Evolutionary conservation across 2,888 invertebrate genomes (phyloP).

Genomic region (Drosophila prostipennis): DNA sequence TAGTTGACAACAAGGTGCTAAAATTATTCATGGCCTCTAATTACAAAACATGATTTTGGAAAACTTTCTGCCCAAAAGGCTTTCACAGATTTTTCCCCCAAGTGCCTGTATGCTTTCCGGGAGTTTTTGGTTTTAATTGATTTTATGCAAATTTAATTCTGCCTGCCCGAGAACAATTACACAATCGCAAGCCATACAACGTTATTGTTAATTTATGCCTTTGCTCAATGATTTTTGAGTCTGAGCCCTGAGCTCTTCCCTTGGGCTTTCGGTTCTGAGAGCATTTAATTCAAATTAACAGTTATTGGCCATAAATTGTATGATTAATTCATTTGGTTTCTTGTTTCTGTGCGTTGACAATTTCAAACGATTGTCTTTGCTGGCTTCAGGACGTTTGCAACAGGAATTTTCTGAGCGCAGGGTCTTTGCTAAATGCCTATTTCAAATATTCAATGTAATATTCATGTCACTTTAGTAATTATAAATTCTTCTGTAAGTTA

Average conservation of each 20-base stretch:
- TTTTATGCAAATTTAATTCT: conserved; percentile 75
- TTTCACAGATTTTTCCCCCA: conserved; percentile 27
- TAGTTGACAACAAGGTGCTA: conserved; percentile 73
- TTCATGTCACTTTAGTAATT: conserved; percentile 5
- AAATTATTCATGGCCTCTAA: conserved; percentile 81
- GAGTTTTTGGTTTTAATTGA: conserved; percentile 67
- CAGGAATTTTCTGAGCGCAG: too few relatives aligned
- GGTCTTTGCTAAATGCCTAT: not conserved
- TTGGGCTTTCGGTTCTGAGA: conserved; percentile 12
- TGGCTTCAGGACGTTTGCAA: not conserved
- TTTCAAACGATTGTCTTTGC: conserved; percentile 15
- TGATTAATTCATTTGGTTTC: conserved; percentile 39
- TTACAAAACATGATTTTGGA: conserved; percentile 76
- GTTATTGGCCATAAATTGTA: conserved; percentile 43
- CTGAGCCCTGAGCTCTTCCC: conserved; percentile 1
- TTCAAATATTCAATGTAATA: conserved; percentile 5
- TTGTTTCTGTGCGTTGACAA: conserved; percentile 5
- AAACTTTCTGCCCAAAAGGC: conserved; percentile 52
- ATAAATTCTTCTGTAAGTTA: not conserved
- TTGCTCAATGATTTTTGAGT: conserved; percentile 50
- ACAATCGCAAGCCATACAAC: conserved; percentile 26
- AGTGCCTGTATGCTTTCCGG: conserved; percentile 17
- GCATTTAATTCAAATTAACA: conserved; percentile 50
- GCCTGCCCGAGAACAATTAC: conserved; percentile 32
- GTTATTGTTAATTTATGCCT: conserved; percentile 69